A percentile compares a stretch with the other conserved stretches of the same genome.
These are phyloP conservation scores for Nebria brevicollis DNA, from an alignment of 2,888 invertebrate genomes.

Conservation along the genomic window DNA sequence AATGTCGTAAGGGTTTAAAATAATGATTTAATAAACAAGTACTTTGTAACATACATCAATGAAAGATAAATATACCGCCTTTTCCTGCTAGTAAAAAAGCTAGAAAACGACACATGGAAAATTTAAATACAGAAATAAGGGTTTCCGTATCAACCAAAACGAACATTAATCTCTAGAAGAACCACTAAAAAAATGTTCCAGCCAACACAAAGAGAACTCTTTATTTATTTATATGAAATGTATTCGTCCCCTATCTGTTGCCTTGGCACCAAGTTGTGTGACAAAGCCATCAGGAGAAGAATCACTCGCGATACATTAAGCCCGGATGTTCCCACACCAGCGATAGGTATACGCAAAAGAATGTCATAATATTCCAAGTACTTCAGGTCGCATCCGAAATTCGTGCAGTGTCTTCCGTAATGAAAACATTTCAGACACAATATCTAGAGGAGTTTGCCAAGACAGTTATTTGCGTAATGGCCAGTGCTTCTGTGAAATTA, in stretches of 20 bases:
- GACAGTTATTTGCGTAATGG: slow-evolving; percentile 48
- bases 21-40: slow-evolving; percentile 4
- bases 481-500: slow-evolving; percentile 41
- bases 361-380: background rate
- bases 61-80: slow-evolving; percentile 21
- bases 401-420: slow-evolving; percentile 40
- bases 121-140: slow-evolving; percentile 46
- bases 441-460: slow-evolving; percentile 42
- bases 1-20: background rate
- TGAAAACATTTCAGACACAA: slow-evolving; percentile 46
- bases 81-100: background rate
- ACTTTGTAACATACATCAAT: slow-evolving; percentile 45
- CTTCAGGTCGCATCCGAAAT: slow-evolving; percentile 30
- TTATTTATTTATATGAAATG: slow-evolving; percentile 40
- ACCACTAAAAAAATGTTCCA: slow-evolving; percentile 7
- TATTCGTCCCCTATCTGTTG: slow-evolving; percentile 6
- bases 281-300: slow-evolving; percentile 20
- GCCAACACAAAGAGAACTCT: slow-evolving; percentile 26
- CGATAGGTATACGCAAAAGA: slow-evolving; percentile 22
- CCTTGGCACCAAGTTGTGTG: background rate
- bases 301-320: slow-evolving; percentile 42
- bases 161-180: slow-evolving; percentile 33
- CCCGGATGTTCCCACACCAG: background rate
- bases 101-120: slow-evolving; percentile 21
- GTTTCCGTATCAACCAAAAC: slow-evolving; percentile 30